Base-by-base conservation (phyloP, 2,888 invertebrate species). In the Pimpla rufipes region DNA sequence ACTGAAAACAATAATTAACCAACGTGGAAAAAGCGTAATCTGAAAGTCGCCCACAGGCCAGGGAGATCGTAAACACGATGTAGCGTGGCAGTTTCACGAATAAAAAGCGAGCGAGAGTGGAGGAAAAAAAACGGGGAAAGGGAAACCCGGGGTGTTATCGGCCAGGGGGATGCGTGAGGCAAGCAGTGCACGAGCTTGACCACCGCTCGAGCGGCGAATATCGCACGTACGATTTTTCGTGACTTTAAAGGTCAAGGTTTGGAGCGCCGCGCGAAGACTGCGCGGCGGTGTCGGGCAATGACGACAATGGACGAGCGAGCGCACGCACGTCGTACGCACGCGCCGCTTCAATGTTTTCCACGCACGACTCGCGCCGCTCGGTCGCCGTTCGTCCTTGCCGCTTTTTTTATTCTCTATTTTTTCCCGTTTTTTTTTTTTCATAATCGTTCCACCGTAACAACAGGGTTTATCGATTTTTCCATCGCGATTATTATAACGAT, bases 201-300 rank as follows among this genome's bases (percentile, higher is more conserved):
- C 35, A 76, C 68, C 62, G 42, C 7, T 29, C 40, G 68, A 29
- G 40, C 18, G 42, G 71, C 79, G 79, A 76, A 52, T 71, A 79
- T 75, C 75, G 66, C 50, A 52, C 42, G 47, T 79, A 23, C 29
- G 29, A 42, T 71, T 71, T 57, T 57, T 29, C 45, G 10, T 55
- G 55, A 85, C 79, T 70, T 70, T 52, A 80, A 88, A 88, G 87
- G 87, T 89, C 88, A 88, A 88, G 88, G 87, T 79, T 77, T 82
- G 50, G n/a, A 66, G 57, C 11, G 66, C 13, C 2, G 45, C 7
- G n/a, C 42, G 40, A 16, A 8, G 10, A 23, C 23, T 55, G 13
- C 13, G 6, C 8, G 18, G 6, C 18, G 13, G 21, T 37, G 10
- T 13, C 59, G 37, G n/a, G n/a, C n/a, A n/a, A 37, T 59, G 45